Conservation (phyloP, 2,797 vertebrate species). For the Hirundo rustica region DNA sequence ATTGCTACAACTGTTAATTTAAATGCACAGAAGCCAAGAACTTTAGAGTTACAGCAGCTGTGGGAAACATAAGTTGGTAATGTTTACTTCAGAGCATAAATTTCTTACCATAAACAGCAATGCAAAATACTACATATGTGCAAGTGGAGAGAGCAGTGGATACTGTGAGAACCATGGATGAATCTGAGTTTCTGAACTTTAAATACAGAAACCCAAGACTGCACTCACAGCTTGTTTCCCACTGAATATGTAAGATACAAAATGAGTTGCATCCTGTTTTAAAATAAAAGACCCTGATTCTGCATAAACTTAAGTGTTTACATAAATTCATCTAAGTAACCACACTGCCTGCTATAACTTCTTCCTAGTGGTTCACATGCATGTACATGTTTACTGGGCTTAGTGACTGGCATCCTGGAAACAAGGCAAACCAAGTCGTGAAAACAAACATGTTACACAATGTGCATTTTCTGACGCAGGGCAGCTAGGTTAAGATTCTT, state of each 20-base stretch:
- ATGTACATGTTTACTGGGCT: background rate
- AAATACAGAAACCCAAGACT: slow-evolving; percentile 38
- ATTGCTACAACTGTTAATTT: slow-evolving; percentile 1
- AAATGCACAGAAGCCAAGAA: slow-evolving; percentile 18
- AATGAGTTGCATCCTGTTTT: background rate
- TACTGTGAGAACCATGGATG: slow-evolving; percentile 38
- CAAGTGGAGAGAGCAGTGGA: slow-evolving; percentile 36
- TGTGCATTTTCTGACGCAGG: background rate
- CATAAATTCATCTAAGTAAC: background rate
- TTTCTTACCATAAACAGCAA: slow-evolving; percentile 47
- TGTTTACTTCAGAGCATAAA: slow-evolving; percentile 37
- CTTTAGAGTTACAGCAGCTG: slow-evolving; percentile 31
- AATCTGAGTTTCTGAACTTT: slow-evolving; percentile 57
- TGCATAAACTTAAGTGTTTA: background rate
- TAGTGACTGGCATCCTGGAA: background rate
- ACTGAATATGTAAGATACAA: background rate
- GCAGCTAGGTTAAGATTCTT: background rate
- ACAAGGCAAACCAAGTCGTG: background rate
- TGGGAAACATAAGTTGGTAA: slow-evolving; percentile 21
- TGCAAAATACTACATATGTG: slow-evolving; percentile 7
- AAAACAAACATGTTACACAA: fast-evolving
- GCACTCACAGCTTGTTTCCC: background rate
- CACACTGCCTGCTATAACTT: background rate
- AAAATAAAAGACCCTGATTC: background rate
- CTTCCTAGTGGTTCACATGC: background rate